Conservation (phyloP, 1,140 invertebrate genomes). For the Schmidtea mediterranea region DNA sequence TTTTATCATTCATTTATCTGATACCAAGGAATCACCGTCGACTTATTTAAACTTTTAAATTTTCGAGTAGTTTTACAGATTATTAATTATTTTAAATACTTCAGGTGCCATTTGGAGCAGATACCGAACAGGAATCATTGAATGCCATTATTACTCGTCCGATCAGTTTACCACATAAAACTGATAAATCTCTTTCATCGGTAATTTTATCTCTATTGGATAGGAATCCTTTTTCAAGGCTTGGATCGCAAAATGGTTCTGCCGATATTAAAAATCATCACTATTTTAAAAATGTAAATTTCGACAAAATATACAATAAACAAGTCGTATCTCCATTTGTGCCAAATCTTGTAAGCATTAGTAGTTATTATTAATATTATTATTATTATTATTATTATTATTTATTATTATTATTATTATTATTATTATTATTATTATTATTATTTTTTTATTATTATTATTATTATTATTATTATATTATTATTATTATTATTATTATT, state of each 20-base stretch:
- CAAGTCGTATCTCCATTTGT: background rate
- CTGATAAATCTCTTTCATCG: too few relatives aligned
- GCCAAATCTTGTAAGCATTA: background rate
- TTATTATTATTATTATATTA: too few relatives aligned
- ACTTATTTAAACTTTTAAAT: too few relatives aligned
- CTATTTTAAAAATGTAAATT: constrained; percentile 57
- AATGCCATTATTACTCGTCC: too few relatives aligned
- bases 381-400: background rate
- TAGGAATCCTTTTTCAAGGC: constrained; percentile 78
- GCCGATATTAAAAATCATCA: constrained; percentile 77
- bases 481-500: too few relatives aligned
- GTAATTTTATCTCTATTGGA: constrained; percentile 88
- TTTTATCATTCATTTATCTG: too few relatives aligned
- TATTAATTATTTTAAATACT: too few relatives aligned
- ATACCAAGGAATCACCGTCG: too few relatives aligned
- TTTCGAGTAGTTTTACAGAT: too few relatives aligned
- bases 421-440: background rate
- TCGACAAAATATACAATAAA: constrained; percentile 16
- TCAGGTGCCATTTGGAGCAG: background rate
- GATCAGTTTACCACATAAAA: too few relatives aligned
- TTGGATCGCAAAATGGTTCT: constrained; percentile 58
- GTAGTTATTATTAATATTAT: background rate
- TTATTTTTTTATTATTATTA: background rate
- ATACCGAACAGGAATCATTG: background rate
- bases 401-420: background rate